Evolutionary conservation across 1,140 invertebrate genomes (phyloP).

Genomic region (Drosophila watanabei): DNA sequence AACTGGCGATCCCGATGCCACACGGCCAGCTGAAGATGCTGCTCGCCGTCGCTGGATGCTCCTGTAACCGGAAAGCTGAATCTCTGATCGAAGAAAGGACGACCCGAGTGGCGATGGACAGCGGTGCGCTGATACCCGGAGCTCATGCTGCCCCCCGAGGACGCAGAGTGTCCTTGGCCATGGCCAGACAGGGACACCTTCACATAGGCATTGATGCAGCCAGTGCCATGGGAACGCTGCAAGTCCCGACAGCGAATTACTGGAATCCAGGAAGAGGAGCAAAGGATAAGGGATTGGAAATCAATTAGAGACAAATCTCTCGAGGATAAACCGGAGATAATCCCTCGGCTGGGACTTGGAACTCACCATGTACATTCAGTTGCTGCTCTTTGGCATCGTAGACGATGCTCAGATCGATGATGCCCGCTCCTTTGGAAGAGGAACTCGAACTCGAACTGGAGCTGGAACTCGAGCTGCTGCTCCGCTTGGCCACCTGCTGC

Average conservation of each 20-base stretch:
- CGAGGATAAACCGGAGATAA: neutral
- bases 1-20: constrained; percentile 87
- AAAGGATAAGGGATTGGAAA: neutral
- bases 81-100: constrained; percentile 86
- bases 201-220: constrained; percentile 86
- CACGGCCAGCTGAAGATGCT: constrained; percentile 86
- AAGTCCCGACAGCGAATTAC: constrained; percentile 86
- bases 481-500: constrained; percentile 67
- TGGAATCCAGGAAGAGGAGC: constrained; percentile 52
- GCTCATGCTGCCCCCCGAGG: constrained; percentile 10
- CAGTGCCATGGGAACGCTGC: constrained; percentile 78
- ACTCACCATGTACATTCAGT: constrained; percentile 85
- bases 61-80: constrained; percentile 80
- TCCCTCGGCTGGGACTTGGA: constrained; percentile 35
- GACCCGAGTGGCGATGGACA: constrained; percentile 86
- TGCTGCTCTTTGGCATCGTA: constrained; percentile 59
- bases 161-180: neutral
- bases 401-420: constrained; percentile 72
- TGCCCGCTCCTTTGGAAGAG: constrained; percentile 17
- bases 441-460: neutral
- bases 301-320: neutral
- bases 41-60: constrained; percentile 25
- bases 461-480: constrained; percentile 3
- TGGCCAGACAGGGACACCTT: constrained; percentile 76
- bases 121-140: constrained; percentile 86